These are phyloP conservation scores for Pseudonaja textilis DNA, from an alignment of 2,113 vertebrate genomes.

Conservation along the genomic window DNA sequence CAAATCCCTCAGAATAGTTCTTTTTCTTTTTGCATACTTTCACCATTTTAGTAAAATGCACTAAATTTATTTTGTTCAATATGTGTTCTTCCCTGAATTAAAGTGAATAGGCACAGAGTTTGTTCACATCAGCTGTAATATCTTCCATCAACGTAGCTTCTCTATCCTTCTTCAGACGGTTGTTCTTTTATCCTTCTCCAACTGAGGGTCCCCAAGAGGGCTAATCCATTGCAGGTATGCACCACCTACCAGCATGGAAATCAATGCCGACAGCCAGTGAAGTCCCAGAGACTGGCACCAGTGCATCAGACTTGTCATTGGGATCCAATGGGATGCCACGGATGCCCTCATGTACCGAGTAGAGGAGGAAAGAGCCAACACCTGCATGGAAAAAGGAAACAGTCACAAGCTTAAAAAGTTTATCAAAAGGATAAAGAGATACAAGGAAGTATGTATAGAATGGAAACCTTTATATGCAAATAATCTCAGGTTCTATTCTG, in stretches of 20 bases:
- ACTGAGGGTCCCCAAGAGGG: background rate
- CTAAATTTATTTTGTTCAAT: background rate
- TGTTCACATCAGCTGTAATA: background rate
- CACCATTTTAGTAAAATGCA: background rate
- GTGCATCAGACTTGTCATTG: conserved; percentile 90
- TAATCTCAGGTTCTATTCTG: background rate
- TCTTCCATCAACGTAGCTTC: background rate
- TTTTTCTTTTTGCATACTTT: background rate
- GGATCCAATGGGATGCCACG: conserved; percentile 93
- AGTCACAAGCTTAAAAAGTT: background rate
- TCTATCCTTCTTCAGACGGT: background rate
- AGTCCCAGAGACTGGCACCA: conserved; percentile 93
- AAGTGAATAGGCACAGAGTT: background rate
- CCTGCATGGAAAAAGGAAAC: conserved; percentile 66
- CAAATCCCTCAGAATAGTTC: background rate
- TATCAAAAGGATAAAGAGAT: background rate
- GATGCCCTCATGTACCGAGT: conserved; percentile 95
- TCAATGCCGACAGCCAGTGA: conserved; percentile 95
- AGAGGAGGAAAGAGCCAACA: conserved; percentile 94
- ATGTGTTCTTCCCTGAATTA: background rate
- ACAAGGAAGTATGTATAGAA: background rate
- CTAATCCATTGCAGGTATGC: accelerated
- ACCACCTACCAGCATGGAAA: conserved; percentile 88
- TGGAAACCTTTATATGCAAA: background rate
- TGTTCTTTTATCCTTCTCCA: background rate